Evolutionary conservation across 2,113 vertebrate species (phyloP), one percentile per base, ranked within the genome.

Genomic region (Clinocottus analis): DNA sequence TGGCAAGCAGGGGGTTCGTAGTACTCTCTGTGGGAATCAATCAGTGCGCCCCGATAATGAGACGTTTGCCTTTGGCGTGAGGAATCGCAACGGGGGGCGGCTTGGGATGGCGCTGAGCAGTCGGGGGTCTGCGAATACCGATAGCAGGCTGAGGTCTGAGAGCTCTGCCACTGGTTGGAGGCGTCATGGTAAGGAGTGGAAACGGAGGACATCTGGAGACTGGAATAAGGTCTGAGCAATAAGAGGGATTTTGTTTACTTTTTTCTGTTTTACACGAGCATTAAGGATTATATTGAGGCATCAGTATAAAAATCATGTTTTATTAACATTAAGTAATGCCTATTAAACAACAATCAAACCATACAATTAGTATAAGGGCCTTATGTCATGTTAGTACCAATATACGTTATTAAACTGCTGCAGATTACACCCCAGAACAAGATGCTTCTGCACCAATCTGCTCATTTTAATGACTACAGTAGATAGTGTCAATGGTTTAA

Each of bases 11-110:
- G 55, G 21, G 74, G 49, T 13, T 78, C 58, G 0, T 49, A 56
- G 82, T 2, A 10, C 45, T 73, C 68, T 77, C 79, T 80, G 27
- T 55, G 71, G 83, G 74, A 64, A 68, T 73, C 55, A 2, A 41
- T 72, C 86, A 88, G 90, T 19, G 47, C 85, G 69, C 5, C 0
- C 56, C 74, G 73, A 86, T 70, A 55, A 85, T n/a, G 77, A 70
- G 45, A 13, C 8, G 43, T 33, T 2, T 73, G 72, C 51, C 47
- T 77, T 45, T 86, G 85, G 59, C 66, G 58, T 5, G 83, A 78
- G 47, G 77, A 63, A n/a, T 75, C 80, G 80, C 82, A 80, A 71
- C 63, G 58, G 63, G 66, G 61, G 51, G 55, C 23, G 51, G 45
- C 21, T 79, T 82, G 88, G 43, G 74, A 85, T 33, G 56, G 56